A percentile compares a stretch with the other conserved stretches of the same genome.
Conservation (phyloP, 2,888 invertebrate genomes). For the Tetrapedia diversipes region DNA sequence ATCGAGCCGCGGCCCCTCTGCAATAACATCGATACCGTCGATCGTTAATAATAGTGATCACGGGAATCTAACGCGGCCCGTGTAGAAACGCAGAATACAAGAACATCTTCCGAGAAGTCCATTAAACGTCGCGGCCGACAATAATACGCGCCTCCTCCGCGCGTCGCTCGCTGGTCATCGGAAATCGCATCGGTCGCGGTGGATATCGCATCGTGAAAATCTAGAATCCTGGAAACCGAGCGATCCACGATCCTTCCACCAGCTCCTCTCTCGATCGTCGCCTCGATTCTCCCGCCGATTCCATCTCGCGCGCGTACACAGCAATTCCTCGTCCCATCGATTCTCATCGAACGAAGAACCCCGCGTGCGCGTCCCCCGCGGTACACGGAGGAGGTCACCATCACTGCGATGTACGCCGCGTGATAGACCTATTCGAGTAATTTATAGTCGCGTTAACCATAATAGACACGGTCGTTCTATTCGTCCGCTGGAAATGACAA, state of each 20-base stretch:
- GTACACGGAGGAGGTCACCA: slow-evolving; percentile 39
- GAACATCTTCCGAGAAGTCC: slow-evolving; percentile 19
- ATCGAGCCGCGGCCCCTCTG: slow-evolving; percentile 19
- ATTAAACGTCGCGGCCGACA: slow-evolving; percentile 15
- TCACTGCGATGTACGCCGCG: slow-evolving; percentile 37
- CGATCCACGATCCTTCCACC: not conserved
- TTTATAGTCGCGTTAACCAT: slow-evolving; percentile 65
- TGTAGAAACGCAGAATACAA: slow-evolving; percentile 7
- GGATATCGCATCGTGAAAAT: slow-evolving; percentile 31
- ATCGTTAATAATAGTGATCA: slow-evolving; percentile 47
- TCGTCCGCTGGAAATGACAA: slow-evolving; percentile 57
- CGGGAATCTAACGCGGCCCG: slow-evolving; percentile 4
- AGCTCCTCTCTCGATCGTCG: slow-evolving; percentile 12
- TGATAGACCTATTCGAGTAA: slow-evolving; percentile 62
- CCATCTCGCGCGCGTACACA: not conserved
- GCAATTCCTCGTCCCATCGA: slow-evolving; percentile 5
- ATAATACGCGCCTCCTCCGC: not conserved
- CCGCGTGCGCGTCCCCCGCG: not conserved
- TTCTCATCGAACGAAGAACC: slow-evolving; percentile 1
- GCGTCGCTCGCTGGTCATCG: not conserved
- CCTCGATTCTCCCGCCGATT: slow-evolving; percentile 14
- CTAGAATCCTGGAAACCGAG: slow-evolving; percentile 32
- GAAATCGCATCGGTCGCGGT: not conserved
- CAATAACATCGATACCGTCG: slow-evolving; percentile 45
- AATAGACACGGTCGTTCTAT: slow-evolving; percentile 55